Evolutionary conservation across 2,797 vertebrate species (phyloP), one percentile per base, ranked within the genome.

Genomic region (Melanotaenia parkinsoni): DNA sequence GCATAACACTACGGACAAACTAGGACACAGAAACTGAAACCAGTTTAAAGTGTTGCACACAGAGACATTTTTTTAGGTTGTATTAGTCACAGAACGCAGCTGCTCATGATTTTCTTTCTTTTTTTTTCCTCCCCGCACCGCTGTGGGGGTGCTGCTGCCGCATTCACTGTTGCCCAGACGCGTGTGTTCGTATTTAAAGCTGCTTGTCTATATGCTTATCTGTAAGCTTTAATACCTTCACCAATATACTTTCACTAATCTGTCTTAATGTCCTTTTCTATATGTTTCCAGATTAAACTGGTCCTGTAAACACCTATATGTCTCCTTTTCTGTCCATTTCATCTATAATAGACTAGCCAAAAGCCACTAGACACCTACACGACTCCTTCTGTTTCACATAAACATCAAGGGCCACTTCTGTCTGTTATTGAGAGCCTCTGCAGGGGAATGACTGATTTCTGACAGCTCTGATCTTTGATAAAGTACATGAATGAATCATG

Each of bases 401-500:
- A 68, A 76, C 51, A 82, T 22, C 1, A 58, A 81, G 70, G 38
- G 76, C 60, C 80, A 79, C 70, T 76, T 79, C 14, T 82, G 56
- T 54, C 57, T 53, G 35, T 62, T 74, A 51, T 57, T 37, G 35
- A 81, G 57, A 81, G 64, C 40, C 64, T 30, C 70, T 56, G 63
- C 37, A 62, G 24, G 28, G 22, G 35, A 60, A 28, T 24, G 26
- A 32, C 11, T 76, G 72, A 74, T 70, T 81, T 80, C 66, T 86
- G 81, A 83, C 73, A 50, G 72, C 63, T 58, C 74, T 60, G 71
- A 82, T 83, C 65, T 74, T 77, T 51, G 13, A 86, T 85, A 83
- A 86, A 83, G 38, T 58, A 35, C 79, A 84, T 79, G 53, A 90
- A 87, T 91, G 82, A 91, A 81, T 89, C 82, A 85, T 66, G 70